Conservation (phyloP, 2,888 invertebrate species). For the Leptopilina drosophilae region DNA sequence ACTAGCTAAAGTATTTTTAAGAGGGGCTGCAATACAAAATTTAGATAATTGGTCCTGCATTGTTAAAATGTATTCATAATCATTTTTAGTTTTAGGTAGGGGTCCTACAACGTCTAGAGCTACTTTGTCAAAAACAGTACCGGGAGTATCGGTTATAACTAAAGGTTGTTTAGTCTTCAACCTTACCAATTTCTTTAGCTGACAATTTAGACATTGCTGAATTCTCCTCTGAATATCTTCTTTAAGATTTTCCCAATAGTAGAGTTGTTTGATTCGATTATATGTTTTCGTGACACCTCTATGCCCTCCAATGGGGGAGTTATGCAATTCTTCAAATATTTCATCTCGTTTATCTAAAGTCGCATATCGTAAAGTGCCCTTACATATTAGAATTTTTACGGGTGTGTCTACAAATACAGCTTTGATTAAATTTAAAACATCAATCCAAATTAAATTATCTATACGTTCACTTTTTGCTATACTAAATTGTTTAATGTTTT, state of each 20-base stretch:
- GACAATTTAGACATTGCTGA: constrained; percentile 48
- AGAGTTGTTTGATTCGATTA: constrained; percentile 47
- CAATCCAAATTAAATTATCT: constrained; percentile 29
- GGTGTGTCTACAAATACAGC: background rate
- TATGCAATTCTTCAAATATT: constrained; percentile 46
- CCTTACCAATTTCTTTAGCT: constrained; percentile 51
- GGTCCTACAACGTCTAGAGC: background rate
- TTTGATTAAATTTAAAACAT: background rate
- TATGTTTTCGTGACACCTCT: constrained; percentile 39
- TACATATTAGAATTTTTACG: background rate
- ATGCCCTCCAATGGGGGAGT: constrained; percentile 47
- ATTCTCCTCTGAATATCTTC: constrained; percentile 41
- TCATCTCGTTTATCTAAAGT: background rate
- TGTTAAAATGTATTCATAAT: background rate
- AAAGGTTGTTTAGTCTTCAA: constrained; percentile 50
- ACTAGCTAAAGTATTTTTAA: constrained; percentile 34
- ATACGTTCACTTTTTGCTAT: background rate
- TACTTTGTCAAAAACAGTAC: background rate
- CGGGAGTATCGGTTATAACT: constrained; percentile 51
- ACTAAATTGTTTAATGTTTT: no score
- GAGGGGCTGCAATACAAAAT: background rate
- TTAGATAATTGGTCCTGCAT: background rate
- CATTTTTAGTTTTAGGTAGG: background rate
- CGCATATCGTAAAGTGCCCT: background rate
- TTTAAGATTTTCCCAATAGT: constrained; percentile 52